Base-by-base conservation (phyloP, 2,888 invertebrate species). In the Hyposoter dolosus region DNA sequence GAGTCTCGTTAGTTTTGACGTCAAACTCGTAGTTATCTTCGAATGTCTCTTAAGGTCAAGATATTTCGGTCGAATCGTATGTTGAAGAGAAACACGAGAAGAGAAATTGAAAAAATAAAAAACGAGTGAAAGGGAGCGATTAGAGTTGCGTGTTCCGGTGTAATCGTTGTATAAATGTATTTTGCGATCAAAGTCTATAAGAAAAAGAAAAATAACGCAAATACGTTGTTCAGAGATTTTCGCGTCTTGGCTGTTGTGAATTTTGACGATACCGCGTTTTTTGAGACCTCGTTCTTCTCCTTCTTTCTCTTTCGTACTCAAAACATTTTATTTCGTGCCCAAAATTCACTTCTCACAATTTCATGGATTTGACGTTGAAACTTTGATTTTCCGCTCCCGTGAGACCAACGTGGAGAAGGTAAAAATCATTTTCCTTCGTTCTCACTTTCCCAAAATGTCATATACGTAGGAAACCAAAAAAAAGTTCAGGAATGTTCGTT, bases 141-240 rank as follows among this genome's bases (percentile, higher is more conserved):
- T 56, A 82, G 43, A 69, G 56, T 76, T 68, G 78, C 76, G 75
- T 75, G 76, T 87, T 74, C 71, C 68, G 68, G 28, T 77, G 76
- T 82, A 83, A 87, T 85, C 71, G 72, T 71, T 87, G 87, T 87
- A 83, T 85, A 80, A 83, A 87, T 87, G 85, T 87, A 80, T 56
- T 65, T 84, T 47, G 47, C 50, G 75, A 84, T 60, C 66, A 74
- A 68, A 72, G 72, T 71, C 17, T 65, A 56, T 45, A 12, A 35
- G 40, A 63, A 79, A n/a, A 82, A 47, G 50, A 69, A 69, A 43
- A 53, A 28, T 28, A 32, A 43, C 60, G 56, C 3, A 56, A 56
- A 60, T 69, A 76, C 9, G 65, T 75, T 43, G 84, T 74, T 47
- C 56, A 53, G 23, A 17, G 15, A 43, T 28, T 69, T 68, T 78